A percentile compares a stretch with the other conserved stretches of the same genome.
Evolutionary conservation across 2,888 invertebrate species (phyloP).

Genomic region (Prosapia bicincta): DNA sequence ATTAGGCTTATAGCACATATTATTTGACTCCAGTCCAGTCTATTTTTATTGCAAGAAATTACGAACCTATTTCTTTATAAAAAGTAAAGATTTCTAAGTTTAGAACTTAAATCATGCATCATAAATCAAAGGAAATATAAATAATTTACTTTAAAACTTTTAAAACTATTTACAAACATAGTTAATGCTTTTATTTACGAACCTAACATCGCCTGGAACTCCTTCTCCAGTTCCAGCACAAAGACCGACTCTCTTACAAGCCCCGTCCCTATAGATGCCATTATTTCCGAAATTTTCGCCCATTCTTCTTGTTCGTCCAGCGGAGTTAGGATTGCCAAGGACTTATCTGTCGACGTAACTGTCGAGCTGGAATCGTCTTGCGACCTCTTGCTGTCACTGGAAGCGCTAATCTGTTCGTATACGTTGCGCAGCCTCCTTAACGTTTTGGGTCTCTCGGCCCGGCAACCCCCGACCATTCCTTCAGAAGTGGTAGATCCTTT

Average conservation of each 20-base stretch:
- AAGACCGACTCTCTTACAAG: slow-evolving; percentile 74
- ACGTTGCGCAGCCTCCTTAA: slow-evolving; percentile 70
- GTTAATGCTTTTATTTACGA: too few relatives aligned
- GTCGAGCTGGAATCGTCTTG: slow-evolving; percentile 19
- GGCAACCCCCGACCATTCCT: slow-evolving; percentile 40
- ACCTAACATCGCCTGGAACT: slow-evolving; percentile 70
- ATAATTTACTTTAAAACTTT: too few relatives aligned
- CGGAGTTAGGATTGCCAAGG: slow-evolving; percentile 59
- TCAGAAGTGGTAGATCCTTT: slow-evolving; percentile 75
- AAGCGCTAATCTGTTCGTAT: slow-evolving; percentile 49
- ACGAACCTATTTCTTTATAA: too few relatives aligned
- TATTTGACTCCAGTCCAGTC: too few relatives aligned
- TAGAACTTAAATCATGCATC: too few relatives aligned
- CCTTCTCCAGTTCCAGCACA: slow-evolving; percentile 73
- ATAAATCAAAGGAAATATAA: too few relatives aligned
- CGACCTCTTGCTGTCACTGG: not conserved
- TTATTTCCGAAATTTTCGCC: slow-evolving; percentile 94
- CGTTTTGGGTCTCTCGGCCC: slow-evolving; percentile 69
- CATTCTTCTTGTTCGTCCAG: slow-evolving; percentile 95
- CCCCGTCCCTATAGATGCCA: slow-evolving; percentile 89
- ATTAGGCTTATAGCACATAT: too few relatives aligned
- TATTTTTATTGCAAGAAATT: too few relatives aligned
- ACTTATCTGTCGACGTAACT: slow-evolving; percentile 14
- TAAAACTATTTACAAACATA: too few relatives aligned
- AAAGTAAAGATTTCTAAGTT: too few relatives aligned